Evolutionary conservation across 2,888 invertebrate species (phyloP).

Genomic region (Luperina testacea): DNA sequence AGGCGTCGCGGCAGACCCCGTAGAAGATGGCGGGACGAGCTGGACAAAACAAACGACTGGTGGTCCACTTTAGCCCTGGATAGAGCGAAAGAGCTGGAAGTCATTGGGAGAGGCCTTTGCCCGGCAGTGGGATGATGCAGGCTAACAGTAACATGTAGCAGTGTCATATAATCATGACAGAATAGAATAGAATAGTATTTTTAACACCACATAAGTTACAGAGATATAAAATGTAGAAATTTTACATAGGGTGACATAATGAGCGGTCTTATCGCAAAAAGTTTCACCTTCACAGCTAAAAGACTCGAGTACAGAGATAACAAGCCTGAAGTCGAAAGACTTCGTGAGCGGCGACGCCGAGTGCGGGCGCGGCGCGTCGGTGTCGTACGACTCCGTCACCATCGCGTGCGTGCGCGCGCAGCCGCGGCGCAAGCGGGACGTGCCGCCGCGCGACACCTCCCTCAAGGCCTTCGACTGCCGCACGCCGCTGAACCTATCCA

Average conservation of each 20-base stretch:
- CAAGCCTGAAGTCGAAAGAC: constrained; percentile 59
- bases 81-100: too few species aligned
- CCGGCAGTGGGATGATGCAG: too few species aligned
- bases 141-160: not conserved
- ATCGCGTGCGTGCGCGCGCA: constrained; percentile 75
- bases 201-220: not conserved
- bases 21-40: too few species aligned
- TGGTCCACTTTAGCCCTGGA: too few species aligned
- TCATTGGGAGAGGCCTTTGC: too few species aligned
- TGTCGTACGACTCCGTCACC: constrained; percentile 70
- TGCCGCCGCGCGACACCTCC: constrained; percentile 47
- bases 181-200: not conserved
- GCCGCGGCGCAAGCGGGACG: constrained; percentile 68
- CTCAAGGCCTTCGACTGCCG: constrained; percentile 34
- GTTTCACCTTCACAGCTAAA: constrained; percentile 66
- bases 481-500: constrained; percentile 19
- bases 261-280: not conserved
- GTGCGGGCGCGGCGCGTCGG: constrained; percentile 40
- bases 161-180: not conserved
- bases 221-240: not conserved
- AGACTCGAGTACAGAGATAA: constrained; percentile 64
- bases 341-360: constrained; percentile 66
- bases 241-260: not conserved
- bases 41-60: too few species aligned
- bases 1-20: too few species aligned